phyloP scores from a whole-genome alignment of 2,113 vertebrate species.

The Synodontis membranacea region DNA sequence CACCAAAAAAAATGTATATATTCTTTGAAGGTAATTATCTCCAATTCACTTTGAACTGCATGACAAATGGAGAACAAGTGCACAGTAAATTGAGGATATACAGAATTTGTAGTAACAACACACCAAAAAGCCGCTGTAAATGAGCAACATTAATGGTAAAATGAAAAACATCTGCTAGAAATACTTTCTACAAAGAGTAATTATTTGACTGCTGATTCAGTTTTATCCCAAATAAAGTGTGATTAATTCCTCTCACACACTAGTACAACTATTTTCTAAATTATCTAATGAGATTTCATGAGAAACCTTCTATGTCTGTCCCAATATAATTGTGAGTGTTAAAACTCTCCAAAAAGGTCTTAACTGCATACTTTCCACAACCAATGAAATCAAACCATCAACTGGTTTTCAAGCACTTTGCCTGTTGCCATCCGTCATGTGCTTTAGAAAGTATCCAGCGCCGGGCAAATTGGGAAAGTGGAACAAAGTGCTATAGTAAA shows the following conservation, averaged over 20 bases:
- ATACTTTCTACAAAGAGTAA: conserved; percentile 7
- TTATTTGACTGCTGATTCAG: not conserved
- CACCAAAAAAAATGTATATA: not conserved
- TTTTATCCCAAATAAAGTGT: conserved; percentile 4
- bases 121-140: not conserved
- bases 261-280: conserved; percentile 13
- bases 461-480: not conserved
- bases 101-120: not conserved
- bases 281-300: conserved; percentile 64
- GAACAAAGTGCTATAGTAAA: conserved; percentile 31
- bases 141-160: conserved; percentile 11
- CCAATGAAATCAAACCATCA: conserved; percentile 52
- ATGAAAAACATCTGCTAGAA: conserved; percentile 16
- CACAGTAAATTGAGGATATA: not conserved
- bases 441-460: conserved; percentile 43
- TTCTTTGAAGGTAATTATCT: not conserved
- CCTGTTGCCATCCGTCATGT: conserved; percentile 42
- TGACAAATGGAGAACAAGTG: not conserved
- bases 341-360: conserved; percentile 40
- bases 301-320: conserved; percentile 63
- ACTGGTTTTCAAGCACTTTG: conserved; percentile 46
- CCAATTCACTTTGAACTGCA: not conserved
- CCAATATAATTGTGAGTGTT: conserved; percentile 62
- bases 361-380: conserved; percentile 32
- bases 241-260: conserved; percentile 10